Base-by-base conservation (phyloP, 2,888 invertebrate species). In the Thera britannica region DNA sequence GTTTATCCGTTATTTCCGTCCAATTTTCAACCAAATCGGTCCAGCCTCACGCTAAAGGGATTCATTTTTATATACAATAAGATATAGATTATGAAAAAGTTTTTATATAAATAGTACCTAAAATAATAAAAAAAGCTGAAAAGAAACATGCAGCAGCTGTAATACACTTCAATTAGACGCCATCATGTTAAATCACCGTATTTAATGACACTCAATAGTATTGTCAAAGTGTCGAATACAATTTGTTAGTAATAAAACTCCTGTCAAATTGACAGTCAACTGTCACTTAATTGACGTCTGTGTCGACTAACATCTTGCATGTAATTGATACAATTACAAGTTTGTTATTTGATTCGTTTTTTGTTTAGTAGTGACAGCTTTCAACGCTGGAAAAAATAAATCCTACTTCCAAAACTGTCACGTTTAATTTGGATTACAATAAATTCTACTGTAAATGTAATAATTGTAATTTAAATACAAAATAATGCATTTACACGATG, bases 321-420 rank as follows among this genome's bases (percentile, higher is more conserved):
- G 63, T 67, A 67, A 67, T 64, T 64, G 64, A 46, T 8, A 57
- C 11, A 52, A 64, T 68, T 64, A 68, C 60, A 64, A 23, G n/a
- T 64, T 68, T 35, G 64, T n/a, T 23, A 23, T 36, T 59, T 5
- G 49, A 56, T 60, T 65, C 56, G 62, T 56, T 46, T 46, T 54
- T 46, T n/a, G 11, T 48, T 59, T n/a, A 48, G 12, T 48, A 6
- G 12, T 64, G n/a, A 68, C 52, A 61, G 44, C 36, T 60, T 56
- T 51, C 1, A 23, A 58, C 3, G 8, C 1, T 7, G 34, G 23
- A 51, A 12, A 3, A 52, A 58, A 64, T 41, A 12, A 35, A 44
- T 36, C 12, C 11, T 36, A 5, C 9, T 46, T 9, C 9, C 1
- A 46, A 46, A 46, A 2, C 23, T 23, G 23, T 23, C 23, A 23